Conservation (phyloP, 2,888 invertebrate genomes). For the Ommatoiulus sabulosus region DNA sequence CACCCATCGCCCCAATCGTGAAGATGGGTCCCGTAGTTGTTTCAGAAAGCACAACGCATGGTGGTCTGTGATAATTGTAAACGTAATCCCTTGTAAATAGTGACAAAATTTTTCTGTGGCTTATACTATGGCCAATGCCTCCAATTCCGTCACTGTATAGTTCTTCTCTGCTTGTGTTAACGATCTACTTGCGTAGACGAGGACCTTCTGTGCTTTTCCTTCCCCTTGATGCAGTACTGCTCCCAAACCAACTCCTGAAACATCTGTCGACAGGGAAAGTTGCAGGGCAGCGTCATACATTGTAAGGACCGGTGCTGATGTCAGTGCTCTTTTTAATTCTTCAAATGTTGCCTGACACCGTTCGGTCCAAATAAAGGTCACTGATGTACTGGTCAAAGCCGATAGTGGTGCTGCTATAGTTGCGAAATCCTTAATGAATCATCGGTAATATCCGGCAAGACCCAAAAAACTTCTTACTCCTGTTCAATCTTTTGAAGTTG, state of each 20-base stretch:
- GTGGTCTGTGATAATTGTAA: neutral
- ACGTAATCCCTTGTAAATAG: neutral
- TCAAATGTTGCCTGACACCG: neutral
- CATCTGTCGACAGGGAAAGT: no score
- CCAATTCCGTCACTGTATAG: conserved; percentile 26
- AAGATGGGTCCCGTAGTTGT: neutral
- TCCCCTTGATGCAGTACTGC: neutral
- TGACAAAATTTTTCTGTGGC: neutral
- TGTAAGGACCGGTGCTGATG: neutral
- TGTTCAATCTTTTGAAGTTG: neutral
- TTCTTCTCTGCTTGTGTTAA: neutral
- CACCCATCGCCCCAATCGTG: neutral
- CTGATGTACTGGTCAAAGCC: neutral
- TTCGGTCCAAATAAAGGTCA: neutral
- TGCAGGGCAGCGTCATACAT: no score
- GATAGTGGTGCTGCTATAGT: neutral
- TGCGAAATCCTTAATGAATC: conserved; percentile 42
- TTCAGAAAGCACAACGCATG: neutral
- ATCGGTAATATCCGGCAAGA: conserved; percentile 18
- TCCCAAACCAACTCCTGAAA: no score
- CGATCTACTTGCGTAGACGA: neutral
- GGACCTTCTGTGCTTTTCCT: neutral
- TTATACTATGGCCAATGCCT: no score
- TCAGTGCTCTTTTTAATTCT: neutral
- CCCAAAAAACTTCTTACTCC: conserved; percentile 49